Conservation (phyloP, 2,113 vertebrate genomes). For the Channa argus region DNA sequence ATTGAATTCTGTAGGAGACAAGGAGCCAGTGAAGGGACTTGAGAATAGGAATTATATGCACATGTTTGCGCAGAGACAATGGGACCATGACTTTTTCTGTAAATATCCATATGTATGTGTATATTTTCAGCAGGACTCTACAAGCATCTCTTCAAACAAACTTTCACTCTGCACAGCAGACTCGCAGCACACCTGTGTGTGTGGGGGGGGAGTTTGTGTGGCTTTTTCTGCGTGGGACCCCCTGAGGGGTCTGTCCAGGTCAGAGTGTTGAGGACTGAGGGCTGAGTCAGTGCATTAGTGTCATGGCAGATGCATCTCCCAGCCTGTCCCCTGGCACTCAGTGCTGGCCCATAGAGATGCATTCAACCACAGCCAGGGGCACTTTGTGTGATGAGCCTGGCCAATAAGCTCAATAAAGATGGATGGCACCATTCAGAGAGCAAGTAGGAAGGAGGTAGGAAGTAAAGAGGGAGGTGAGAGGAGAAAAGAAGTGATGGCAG, state of each 20-base stretch:
- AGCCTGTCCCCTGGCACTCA: constrained; percentile 50
- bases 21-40: not conserved
- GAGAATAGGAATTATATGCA: not conserved
- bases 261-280: constrained; percentile 38
- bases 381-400: constrained; percentile 70
- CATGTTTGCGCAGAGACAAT: not conserved
- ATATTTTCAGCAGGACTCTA: constrained; percentile 17
- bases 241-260: constrained; percentile 29
- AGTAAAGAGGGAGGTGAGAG: not conserved
- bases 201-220: not conserved
- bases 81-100: too few species aligned
- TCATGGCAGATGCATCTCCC: constrained; percentile 71
- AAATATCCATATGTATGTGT: constrained; percentile 9
- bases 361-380: constrained; percentile 67
- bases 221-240: not conserved
- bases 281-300: constrained; percentile 73
- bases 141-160: constrained; percentile 39
- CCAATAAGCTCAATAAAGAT: constrained; percentile 63
- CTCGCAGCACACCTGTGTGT: not conserved
- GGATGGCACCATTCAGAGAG: constrained; percentile 56
- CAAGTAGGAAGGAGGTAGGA: not conserved
- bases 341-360: constrained; percentile 58
- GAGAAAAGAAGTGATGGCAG: not conserved
- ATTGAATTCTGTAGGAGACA: too few species aligned
- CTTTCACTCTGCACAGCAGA: not conserved